A percentile compares a stretch with the other conserved stretches of the same genome.
phyloP scores from a whole-genome alignment of 2,113 vertebrate genomes.

The Neolamprologus cancellatus region DNA sequence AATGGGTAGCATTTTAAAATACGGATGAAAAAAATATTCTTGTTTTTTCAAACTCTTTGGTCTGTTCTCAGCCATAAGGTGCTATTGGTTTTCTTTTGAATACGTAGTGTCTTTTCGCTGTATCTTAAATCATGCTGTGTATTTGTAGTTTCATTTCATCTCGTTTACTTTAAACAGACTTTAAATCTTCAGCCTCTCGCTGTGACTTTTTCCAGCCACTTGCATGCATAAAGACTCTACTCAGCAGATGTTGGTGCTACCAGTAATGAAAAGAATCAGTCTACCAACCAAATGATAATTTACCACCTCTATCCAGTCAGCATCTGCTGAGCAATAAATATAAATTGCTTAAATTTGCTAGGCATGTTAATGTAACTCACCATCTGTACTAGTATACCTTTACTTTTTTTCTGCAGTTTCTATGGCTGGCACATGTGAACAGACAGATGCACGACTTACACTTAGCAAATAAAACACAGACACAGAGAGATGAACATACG shows the following conservation, averaged over 20 bases:
- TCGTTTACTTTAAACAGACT: constrained; percentile 2
- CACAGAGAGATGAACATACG: not conserved
- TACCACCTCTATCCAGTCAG: constrained; percentile 52
- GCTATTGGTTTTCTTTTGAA: not conserved
- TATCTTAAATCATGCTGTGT: constrained; percentile 6
- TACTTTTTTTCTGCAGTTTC: not conserved
- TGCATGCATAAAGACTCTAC: constrained; percentile 33
- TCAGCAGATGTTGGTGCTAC: constrained; percentile 63
- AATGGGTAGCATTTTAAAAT: not conserved
- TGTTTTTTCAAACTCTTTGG: not conserved
- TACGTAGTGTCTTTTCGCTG: not conserved
- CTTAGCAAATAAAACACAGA: not conserved
- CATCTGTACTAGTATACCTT: constrained; percentile 55
- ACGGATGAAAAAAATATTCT: not conserved
- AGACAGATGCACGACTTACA: not conserved
- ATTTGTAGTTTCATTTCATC: not conserved
- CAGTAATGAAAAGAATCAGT: constrained; percentile 66
- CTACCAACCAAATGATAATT: constrained; percentile 65
- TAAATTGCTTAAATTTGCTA: constrained; percentile 59
- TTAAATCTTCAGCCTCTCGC: constrained; percentile 30
- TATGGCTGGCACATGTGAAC: not conserved
- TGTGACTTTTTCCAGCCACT: constrained; percentile 31
- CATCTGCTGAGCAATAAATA: constrained; percentile 71
- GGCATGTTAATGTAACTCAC: constrained; percentile 56
- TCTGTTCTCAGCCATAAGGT: not conserved